These are phyloP conservation scores for Mico argentatus DNA, from an alignment of 2,797 vertebrate species.

Conservation along the genomic window DNA sequence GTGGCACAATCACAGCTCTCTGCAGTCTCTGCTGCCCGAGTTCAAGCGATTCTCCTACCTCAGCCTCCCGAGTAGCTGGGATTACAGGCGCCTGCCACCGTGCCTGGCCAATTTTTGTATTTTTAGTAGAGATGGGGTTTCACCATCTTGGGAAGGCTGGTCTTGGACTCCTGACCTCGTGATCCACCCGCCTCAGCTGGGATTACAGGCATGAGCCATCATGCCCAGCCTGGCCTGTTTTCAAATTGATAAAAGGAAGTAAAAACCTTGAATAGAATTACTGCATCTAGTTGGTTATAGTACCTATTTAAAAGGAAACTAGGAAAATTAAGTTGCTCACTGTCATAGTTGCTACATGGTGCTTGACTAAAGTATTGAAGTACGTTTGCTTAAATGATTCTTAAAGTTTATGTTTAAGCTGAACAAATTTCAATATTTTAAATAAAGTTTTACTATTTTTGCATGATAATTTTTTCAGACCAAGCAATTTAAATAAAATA, in stretches of 20 bases:
- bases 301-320: conserved; percentile 31
- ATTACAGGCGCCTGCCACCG: too few species aligned
- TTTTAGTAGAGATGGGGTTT: too few species aligned
- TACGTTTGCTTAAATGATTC: neutral
- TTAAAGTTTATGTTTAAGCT: neutral
- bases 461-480: neutral
- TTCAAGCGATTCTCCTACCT: too few species aligned
- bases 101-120: too few species aligned
- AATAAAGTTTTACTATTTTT: conserved; percentile 27
- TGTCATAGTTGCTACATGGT: neutral
- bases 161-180: too few species aligned
- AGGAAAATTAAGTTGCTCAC: neutral
- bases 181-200: too few species aligned
- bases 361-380: neutral
- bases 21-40: too few species aligned
- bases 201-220: too few species aligned
- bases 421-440: conserved; percentile 43
- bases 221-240: neutral
- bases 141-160: too few species aligned
- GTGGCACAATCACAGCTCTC: too few species aligned
- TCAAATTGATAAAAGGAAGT: neutral
- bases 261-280: neutral
- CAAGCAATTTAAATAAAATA: neutral
- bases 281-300: neutral
- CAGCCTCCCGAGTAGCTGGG: too few species aligned